A percentile compares a stretch with the other conserved stretches of the same genome.
phyloP scores from a whole-genome alignment of 2,797 vertebrate genomes.

The Peromyscus eremicus region DNA sequence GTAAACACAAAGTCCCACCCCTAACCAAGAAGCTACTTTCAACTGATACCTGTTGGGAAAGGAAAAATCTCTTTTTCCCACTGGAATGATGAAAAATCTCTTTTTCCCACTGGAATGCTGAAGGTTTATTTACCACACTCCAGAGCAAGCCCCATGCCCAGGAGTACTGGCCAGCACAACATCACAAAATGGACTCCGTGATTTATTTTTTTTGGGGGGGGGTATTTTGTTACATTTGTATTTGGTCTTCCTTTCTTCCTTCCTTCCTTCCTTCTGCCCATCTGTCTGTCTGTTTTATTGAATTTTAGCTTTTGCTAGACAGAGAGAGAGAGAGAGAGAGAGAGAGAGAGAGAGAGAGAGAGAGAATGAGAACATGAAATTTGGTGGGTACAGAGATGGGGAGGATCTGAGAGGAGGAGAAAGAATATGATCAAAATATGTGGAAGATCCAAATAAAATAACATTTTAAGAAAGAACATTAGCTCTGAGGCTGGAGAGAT shows the following conservation, averaged over 20 bases:
- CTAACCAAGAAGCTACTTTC: background rate
- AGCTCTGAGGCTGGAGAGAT: background rate
- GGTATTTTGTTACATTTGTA: background rate
- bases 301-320: background rate
- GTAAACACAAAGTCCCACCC: background rate
- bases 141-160: background rate
- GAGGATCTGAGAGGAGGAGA: background rate
- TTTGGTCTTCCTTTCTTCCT: background rate
- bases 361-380: background rate
- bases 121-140: background rate
- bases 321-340: background rate
- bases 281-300: background rate
- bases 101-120: background rate
- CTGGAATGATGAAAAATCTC: too few relatives aligned
- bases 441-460: background rate
- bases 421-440: background rate
- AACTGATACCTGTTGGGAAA: background rate
- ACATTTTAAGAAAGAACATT: background rate
- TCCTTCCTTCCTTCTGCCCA: too few relatives aligned
- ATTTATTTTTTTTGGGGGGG: background rate
- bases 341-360: background rate
- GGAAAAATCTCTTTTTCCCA: background rate
- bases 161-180: background rate
- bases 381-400: background rate
- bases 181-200: background rate